A percentile compares a stretch with the other conserved stretches of the same genome.
phyloP scores from a whole-genome alignment of 30 jellyfish, hydroid and myxozoan species.

The Phacellophora camtschatica region DNA sequence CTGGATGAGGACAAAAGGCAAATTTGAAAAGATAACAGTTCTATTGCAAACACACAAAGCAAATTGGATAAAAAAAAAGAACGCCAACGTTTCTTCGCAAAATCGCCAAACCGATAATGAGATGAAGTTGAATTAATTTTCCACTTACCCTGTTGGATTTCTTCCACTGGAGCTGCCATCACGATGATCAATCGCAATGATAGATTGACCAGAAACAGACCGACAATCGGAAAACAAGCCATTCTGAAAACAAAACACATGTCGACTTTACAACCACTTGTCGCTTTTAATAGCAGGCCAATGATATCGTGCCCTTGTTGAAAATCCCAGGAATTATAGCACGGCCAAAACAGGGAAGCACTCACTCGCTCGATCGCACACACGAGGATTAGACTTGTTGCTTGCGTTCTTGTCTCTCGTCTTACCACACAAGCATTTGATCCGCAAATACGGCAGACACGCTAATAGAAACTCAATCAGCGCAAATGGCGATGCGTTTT shows the following conservation, averaged over 20 bases:
- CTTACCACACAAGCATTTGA: not conserved
- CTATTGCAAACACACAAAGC: not conserved
- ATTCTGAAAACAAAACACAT: slow-evolving; percentile 51
- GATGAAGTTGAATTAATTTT: not conserved
- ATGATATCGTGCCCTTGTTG: slow-evolving; percentile 5
- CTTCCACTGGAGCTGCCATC: slow-evolving; percentile 65
- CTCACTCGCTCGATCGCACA: not conserved
- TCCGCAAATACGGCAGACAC: not conserved
- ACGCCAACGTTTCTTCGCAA: no score
- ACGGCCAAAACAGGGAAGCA: not conserved
- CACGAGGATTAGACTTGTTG: no score
- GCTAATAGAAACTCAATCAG: not conserved
- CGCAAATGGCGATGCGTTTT: not conserved
- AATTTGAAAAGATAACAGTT: no score
- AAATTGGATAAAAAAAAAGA: not conserved
- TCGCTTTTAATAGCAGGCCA: slow-evolving; percentile 28
- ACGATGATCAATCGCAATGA: slow-evolving; percentile 64
- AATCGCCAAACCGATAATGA: no score
- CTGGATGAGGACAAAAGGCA: no score
- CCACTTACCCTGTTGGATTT: slow-evolving; percentile 66
- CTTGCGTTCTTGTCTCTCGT: not conserved
- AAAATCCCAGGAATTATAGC: not conserved
- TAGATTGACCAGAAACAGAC: slow-evolving; percentile 53
- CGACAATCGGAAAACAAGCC: slow-evolving; percentile 64
- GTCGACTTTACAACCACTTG: slow-evolving; percentile 29